A percentile compares a stretch with the other conserved stretches of the same genome.
Evolutionary conservation across 2,888 invertebrate species (phyloP).

Genomic region (Polymixis lichenea): DNA sequence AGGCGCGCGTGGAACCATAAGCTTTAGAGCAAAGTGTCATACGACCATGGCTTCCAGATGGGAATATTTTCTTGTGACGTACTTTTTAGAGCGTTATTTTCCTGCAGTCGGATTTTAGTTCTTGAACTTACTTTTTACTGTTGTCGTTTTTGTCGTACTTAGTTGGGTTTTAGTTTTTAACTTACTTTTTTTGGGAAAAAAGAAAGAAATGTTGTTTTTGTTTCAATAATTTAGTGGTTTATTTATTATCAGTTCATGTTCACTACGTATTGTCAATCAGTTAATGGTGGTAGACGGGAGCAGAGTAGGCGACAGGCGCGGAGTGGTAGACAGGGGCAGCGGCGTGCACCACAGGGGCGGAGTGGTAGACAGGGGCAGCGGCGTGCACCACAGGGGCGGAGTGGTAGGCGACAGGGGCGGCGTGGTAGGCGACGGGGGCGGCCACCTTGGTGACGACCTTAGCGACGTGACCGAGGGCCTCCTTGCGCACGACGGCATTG

Average conservation of each 20-base stretch:
- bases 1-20: no score
- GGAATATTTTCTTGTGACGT: no score
- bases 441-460: conserved; percentile 69
- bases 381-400: conserved; percentile 29
- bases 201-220: neutral
- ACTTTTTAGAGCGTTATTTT: no score
- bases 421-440: conserved; percentile 59
- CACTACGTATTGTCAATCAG: neutral
- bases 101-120: no score
- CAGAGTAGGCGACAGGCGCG: conserved; percentile 74
- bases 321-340: conserved; percentile 47
- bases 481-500: conserved; percentile 87
- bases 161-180: no score
- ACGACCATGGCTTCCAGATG: no score
- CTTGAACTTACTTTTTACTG: no score
- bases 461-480: conserved; percentile 79
- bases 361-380: conserved; percentile 24
- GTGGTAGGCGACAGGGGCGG: conserved; percentile 62
- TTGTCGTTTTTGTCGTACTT: no score
- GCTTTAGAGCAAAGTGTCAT: no score
- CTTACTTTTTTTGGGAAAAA: no score
- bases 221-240: conserved; percentile 49
- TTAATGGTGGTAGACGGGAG: conserved; percentile 82
- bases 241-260: conserved; percentile 49
- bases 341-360: conserved; percentile 64